Conservation (phyloP, 1,140 invertebrate genomes). For the Drosophila kikkawai region DNA sequence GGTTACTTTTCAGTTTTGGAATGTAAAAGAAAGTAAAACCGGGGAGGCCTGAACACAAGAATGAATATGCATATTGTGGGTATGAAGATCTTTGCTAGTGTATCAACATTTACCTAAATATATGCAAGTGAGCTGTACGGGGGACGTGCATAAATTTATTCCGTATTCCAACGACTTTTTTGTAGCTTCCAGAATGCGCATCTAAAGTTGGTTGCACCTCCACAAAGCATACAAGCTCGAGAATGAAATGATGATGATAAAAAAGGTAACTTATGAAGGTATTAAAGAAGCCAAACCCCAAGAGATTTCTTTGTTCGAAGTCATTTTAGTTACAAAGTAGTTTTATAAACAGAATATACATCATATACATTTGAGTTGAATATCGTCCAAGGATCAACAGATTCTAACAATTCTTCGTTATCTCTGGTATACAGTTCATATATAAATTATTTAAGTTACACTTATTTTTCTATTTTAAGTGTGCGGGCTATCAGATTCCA, state of each 20-base stretch:
- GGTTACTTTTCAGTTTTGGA: conserved; percentile 7
- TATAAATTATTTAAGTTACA: too few relatives aligned
- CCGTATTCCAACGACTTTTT: conserved; percentile 18
- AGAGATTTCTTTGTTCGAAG: background rate
- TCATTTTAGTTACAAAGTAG: too few relatives aligned
- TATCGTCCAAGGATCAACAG: too few relatives aligned
- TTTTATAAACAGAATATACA: too few relatives aligned
- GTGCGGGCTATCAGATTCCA: background rate
- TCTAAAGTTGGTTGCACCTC: background rate
- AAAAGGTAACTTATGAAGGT: background rate
- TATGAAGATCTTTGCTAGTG: conserved; percentile 10
- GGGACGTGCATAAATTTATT: conserved; percentile 7
- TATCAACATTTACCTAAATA: background rate
- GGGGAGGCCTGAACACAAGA: conserved; percentile 1
- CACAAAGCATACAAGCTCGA: background rate
- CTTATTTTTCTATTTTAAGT: background rate
- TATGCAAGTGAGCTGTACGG: background rate
- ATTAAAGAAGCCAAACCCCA: background rate
- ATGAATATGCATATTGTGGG: conserved; percentile 48
- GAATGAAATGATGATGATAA: background rate
- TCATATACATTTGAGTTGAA: too few relatives aligned
- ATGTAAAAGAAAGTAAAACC: background rate
- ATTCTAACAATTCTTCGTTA: too few relatives aligned
- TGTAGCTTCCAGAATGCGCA: conserved; percentile 32
- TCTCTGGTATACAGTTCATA: too few relatives aligned